These are phyloP conservation scores for Glaucidium brasilianum DNA, from an alignment of 2,113 vertebrate genomes.

Conservation along the genomic window DNA sequence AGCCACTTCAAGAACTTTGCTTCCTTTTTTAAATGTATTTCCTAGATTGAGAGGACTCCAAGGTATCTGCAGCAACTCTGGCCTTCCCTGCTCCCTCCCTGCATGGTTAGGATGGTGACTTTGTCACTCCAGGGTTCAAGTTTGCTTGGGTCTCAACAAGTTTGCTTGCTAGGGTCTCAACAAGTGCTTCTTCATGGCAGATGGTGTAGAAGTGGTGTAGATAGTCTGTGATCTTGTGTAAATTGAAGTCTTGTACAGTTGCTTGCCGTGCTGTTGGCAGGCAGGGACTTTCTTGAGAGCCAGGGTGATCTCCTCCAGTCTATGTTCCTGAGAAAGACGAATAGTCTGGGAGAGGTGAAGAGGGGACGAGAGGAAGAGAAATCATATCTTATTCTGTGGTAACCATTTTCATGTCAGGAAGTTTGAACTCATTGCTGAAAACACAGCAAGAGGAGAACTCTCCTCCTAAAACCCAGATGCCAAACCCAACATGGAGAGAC, in stretches of 20 bases:
- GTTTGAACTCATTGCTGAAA: background rate
- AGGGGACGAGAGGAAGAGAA: background rate
- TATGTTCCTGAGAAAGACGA: background rate
- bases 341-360: background rate
- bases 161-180: background rate
- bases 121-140: background rate
- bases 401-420: background rate
- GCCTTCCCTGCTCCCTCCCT: background rate
- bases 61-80: background rate
- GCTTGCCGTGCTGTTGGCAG: background rate
- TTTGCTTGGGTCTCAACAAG: background rate
- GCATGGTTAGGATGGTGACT: background rate
- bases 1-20: background rate
- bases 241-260: background rate
- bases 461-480: background rate
- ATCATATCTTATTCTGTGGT: background rate
- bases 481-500: rapidly evolving
- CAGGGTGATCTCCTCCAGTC: background rate
- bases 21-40: background rate
- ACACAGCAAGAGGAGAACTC: background rate
- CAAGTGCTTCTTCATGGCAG: background rate
- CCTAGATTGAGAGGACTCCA: background rate
- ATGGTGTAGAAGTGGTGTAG: background rate
- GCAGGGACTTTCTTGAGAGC: background rate
- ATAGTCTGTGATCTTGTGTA: background rate